These are phyloP conservation scores for Oegoconia quadripuncta DNA, from an alignment of 2,888 invertebrate species.

Conservation along the genomic window DNA sequence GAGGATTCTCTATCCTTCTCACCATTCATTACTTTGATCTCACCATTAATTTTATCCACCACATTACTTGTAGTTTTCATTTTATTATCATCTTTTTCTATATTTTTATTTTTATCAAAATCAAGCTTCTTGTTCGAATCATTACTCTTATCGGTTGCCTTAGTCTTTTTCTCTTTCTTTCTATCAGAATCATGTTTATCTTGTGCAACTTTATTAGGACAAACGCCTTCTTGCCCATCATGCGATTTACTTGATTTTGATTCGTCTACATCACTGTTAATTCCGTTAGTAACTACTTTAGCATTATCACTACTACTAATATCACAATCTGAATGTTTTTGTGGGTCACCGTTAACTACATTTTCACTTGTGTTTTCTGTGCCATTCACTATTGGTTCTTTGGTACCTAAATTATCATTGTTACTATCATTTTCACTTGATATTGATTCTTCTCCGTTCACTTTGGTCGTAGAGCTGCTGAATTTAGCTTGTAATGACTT, in stretches of 20 bases:
- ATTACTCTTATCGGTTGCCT: slow-evolving; percentile 43
- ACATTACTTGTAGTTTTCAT: slow-evolving; percentile 36
- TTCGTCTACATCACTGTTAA: slow-evolving; percentile 63
- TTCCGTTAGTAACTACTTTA: slow-evolving; percentile 74
- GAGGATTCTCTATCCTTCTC: slow-evolving; percentile 67
- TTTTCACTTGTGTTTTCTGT: slow-evolving; percentile 49
- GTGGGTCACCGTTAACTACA: slow-evolving; percentile 63
- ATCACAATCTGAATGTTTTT: slow-evolving; percentile 72
- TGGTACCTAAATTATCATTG: slow-evolving; percentile 61
- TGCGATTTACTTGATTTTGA: slow-evolving; percentile 63
- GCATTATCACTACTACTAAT: slow-evolving; percentile 73
- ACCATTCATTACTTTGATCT: slow-evolving; percentile 55
- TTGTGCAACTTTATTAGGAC: slow-evolving; percentile 42
- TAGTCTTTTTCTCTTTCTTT: slow-evolving; percentile 59
- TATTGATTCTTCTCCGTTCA: slow-evolving; percentile 57
- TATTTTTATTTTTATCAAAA: slow-evolving; percentile 35
- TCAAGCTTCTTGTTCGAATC: slow-evolving; percentile 54
- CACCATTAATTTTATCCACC: slow-evolving; percentile 51
- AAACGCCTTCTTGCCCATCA: slow-evolving; percentile 42
- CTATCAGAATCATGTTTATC: slow-evolving; percentile 48
- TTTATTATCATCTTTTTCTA: slow-evolving; percentile 37
- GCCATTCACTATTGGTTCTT: slow-evolving; percentile 70
- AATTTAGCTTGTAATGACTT: slow-evolving; percentile 50
- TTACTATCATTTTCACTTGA: slow-evolving; percentile 47
- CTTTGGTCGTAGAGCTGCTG: slow-evolving; percentile 41